Base-by-base conservation (phyloP, 2,113 vertebrate species). In the cattle (Bos taurus) region DNA sequence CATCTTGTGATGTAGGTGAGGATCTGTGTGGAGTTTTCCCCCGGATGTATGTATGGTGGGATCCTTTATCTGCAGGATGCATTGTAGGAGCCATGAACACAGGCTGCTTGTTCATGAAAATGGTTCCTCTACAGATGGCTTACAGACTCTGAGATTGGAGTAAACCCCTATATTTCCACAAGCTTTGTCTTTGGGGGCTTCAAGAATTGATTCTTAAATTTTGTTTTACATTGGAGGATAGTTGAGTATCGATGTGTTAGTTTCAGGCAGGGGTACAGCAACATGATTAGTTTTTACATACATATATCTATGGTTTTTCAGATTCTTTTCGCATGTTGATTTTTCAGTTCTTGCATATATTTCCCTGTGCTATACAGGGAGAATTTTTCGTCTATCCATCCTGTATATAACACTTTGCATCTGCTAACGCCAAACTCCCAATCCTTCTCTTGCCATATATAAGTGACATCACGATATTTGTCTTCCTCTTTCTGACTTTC, bases 221-320 rank as follows among this genome's bases (percentile, higher is more conserved):
- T 77, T 14, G 12, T 7, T 14, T 25, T 26, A 26, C 40, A 0
- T 77, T 14, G 40, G 7, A 77, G 17, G 71, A 43, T 43, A 40
- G 36, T 43, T 77, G 13, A 26, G 71, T 25, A 77, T 25, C 1
- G 0, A 23, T 26, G 36, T 26, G 36, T 77, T 43, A 25, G 12
- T 26, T 77, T 43, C 36, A 43, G 21, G 12, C 71, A 14, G 23
- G 36, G 7, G 11, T 43, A 43, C 3, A 26, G 0, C 71, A 43
- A 43, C 11, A 25, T 14, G 36, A 43, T 74, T 23, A 3, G 23
- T 77, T 77, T 43, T 14, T 26, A 43, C 21, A 14, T 14, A 77
- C 6, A 3, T 77, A 7, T 14, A 12, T 43, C 71, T 43, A 3
- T 43, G 0, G 0, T 26, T 40, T 77, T 77, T 14, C 71, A 77